Base-by-base conservation (phyloP, 2,113 vertebrate genomes). In the Mastomys coucha region DNA sequence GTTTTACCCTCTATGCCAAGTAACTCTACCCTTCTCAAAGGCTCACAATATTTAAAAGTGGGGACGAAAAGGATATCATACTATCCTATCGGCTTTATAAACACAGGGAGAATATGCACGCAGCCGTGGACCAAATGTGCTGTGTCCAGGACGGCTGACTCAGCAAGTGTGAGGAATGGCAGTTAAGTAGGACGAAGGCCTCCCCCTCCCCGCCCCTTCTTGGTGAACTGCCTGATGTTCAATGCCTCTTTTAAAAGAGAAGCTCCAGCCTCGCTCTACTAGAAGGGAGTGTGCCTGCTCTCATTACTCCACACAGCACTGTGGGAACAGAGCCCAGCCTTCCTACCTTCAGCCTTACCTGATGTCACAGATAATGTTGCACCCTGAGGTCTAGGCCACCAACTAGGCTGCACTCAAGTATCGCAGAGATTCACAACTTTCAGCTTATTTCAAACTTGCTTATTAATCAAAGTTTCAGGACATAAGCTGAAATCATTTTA, bases 11-110 rank as follows among this genome's bases (percentile, higher is more conserved):
- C 28, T 88, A 20, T n/a, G 39, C 1, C n/a, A 72, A 92, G 82
- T 70, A 84, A 89, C 33, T 84, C 45, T 60, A 88, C 26, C 24
- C 67, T 88, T 82, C 65, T 42, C 16, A 86, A 96, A 93, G 73
- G 53, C 16, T 89, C 77, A 67, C 45, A 56, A 89, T 63, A 33
- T 77, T 51, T 73, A 28, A 10, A 53, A 72, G 3, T 9, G 3
- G 17, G 28, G 26, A 51, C 76, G 80, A 88, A 91, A 69, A 70
- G 4, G 4, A 4, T 56, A 80, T 39, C 36, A 42, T 9, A 51
- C 9, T 70, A 13, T 24, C n/a, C 9, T 70, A 13, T 24, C n/a
- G 39, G 19, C 69, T 93, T 90, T 70, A 3, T 58, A 88, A 85
- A 91, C 42, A 53, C 60, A 33, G 42, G 60, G 42, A 89, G 20